phyloP scores from a whole-genome alignment of 2,888 invertebrate genomes.

The Caenorhabditis parvicauda region DNA sequence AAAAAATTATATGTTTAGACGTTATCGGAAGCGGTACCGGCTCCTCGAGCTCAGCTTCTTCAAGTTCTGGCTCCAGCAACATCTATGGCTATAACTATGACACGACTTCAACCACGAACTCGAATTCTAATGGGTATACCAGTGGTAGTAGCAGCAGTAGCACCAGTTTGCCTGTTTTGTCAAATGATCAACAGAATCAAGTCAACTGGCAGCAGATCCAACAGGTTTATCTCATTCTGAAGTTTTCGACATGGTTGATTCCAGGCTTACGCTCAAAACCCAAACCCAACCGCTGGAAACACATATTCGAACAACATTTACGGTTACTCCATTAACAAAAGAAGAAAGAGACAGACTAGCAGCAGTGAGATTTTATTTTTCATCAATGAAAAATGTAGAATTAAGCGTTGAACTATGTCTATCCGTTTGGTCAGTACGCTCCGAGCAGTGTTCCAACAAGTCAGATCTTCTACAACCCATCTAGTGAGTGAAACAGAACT shows the following conservation, averaged over 20 bases:
- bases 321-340: conserved; percentile 13
- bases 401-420: no score
- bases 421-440: conserved; percentile 26
- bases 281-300: background rate
- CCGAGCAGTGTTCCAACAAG: conserved; percentile 2
- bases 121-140: no score
- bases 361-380: no score
- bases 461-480: conserved; percentile 11
- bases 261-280: background rate
- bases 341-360: no score
- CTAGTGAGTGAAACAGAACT: no score
- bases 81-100: conserved; percentile 41
- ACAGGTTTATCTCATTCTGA: conserved; percentile 6
- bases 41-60: no score
- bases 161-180: conserved; percentile 32
- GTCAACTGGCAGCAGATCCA: conserved; percentile 41
- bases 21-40: no score
- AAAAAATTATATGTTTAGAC: no score
- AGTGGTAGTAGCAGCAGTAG: no score
- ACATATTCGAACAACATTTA: conserved; percentile 8
- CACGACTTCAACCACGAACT: conserved; percentile 15
- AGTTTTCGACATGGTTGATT: background rate
- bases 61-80: no score
- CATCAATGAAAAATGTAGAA: no score
- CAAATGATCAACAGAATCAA: conserved; percentile 37